Evolutionary conservation across 1,140 invertebrate species (phyloP).

Genomic region (Vanessa atalanta): DNA sequence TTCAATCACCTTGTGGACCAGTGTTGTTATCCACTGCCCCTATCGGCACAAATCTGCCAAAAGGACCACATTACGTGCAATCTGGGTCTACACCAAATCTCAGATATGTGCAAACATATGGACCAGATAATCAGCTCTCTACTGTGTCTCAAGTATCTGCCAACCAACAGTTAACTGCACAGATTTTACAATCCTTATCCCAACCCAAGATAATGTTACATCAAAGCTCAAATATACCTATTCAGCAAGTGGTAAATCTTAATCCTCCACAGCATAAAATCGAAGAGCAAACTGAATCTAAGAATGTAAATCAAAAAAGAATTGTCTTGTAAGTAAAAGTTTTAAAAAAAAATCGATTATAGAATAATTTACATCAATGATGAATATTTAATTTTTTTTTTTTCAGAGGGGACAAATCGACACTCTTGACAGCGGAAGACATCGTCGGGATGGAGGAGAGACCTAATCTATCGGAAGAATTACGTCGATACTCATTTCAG

Average conservation of each 20-base stretch:
- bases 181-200: slow-evolving; percentile 76
- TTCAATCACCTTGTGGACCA: slow-evolving; percentile 73
- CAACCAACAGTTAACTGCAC: slow-evolving; percentile 76
- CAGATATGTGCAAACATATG: slow-evolving; percentile 76
- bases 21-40: slow-evolving; percentile 72
- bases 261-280: slow-evolving; percentile 41
- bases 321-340: slow-evolving; percentile 70
- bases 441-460: slow-evolving; percentile 77
- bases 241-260: slow-evolving; percentile 50
- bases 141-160: slow-evolving; percentile 70
- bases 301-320: slow-evolving; percentile 65
- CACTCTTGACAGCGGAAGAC: slow-evolving; percentile 71
- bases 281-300: slow-evolving; percentile 57
- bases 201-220: slow-evolving; percentile 73
- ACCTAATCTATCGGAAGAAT: slow-evolving; percentile 75
- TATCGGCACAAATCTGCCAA: slow-evolving; percentile 62
- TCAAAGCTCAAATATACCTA: slow-evolving; percentile 47
- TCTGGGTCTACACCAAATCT: slow-evolving; percentile 72
- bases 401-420: slow-evolving; percentile 79
- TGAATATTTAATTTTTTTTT: slow-evolving; percentile 40
- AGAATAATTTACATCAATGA: slow-evolving; percentile 15
- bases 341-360: background rate
- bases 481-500: slow-evolving; percentile 69
- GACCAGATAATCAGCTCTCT: slow-evolving; percentile 65
- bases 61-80: slow-evolving; percentile 75